A percentile compares a stretch with the other conserved stretches of the same genome.
Evolutionary conservation across 2,888 invertebrate species (phyloP).

Genomic region (Stenotaenia linearis): DNA sequence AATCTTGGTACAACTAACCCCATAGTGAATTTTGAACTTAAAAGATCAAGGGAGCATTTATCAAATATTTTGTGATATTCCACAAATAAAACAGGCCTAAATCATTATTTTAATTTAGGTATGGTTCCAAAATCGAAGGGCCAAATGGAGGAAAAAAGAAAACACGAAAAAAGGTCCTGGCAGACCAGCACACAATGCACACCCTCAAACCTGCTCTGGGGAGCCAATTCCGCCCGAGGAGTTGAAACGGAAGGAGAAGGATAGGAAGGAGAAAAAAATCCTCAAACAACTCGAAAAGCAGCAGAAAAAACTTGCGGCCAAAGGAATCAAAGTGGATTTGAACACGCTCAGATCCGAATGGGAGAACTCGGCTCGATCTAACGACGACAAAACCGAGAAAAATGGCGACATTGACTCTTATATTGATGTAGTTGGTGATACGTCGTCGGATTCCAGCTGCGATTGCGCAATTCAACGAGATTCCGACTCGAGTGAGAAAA

Average conservation of each 20-base stretch:
- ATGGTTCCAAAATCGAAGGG: constrained; percentile 98
- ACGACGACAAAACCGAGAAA: background rate
- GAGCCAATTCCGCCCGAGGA: constrained; percentile 84
- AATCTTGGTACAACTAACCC: too few species aligned
- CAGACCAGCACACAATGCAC: constrained; percentile 95
- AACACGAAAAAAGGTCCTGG: constrained; percentile 98
- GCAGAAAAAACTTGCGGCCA: constrained; percentile 83
- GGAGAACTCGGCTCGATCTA: constrained; percentile 61
- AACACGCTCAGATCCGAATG: constrained; percentile 79
- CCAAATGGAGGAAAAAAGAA: constrained; percentile 99
- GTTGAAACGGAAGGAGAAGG: constrained; percentile 44
- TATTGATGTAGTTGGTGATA: constrained; percentile 39
- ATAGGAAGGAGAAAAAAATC: constrained; percentile 56
- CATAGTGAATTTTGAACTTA: too few species aligned
- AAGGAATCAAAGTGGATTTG: constrained; percentile 82
- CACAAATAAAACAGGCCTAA: background rate
- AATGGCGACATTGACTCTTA: background rate
- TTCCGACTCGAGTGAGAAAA: background rate
- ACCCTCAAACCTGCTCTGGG: constrained; percentile 94
- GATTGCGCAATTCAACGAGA: constrained; percentile 11
- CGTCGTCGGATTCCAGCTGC: constrained; percentile 28
- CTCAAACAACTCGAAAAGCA: constrained; percentile 86
- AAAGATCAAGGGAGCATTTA: too few species aligned
- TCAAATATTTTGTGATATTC: too few species aligned
- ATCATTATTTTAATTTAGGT: constrained; percentile 60